Conservation (phyloP, 1,140 invertebrate genomes). For the Nephila pilipes region DNA sequence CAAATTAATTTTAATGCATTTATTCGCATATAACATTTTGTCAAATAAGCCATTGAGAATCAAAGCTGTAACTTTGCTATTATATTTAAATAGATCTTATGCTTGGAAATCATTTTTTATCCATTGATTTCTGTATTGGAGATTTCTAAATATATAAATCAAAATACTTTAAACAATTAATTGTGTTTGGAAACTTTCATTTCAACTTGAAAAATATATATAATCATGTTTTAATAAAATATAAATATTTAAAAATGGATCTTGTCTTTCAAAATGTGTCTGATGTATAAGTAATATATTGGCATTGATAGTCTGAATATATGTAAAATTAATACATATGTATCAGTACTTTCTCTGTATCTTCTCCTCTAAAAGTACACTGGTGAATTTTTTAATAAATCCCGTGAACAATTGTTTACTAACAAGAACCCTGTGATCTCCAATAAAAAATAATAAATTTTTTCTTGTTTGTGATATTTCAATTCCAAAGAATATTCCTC, state of each 20-base stretch:
- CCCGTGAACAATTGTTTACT: not conserved
- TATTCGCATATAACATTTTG: too few species aligned
- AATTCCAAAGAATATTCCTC: conserved; percentile 55
- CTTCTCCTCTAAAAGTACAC: not conserved
- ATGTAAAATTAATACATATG: not conserved
- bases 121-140: not conserved
- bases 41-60: too few species aligned
- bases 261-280: conserved; percentile 33
- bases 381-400: conserved; percentile 42
- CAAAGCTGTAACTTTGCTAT: too few species aligned
- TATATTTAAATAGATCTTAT: too few species aligned
- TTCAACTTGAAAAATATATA: not conserved
- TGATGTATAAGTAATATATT: not conserved
- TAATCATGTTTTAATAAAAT: not conserved
- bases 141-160: not conserved
- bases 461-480: conserved; percentile 49
- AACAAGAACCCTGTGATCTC: conserved; percentile 50
- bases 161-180: not conserved
- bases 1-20: too few species aligned
- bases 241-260: not conserved
- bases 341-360: not conserved
- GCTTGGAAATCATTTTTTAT: too few species aligned
- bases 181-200: conserved; percentile 34
- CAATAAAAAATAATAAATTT: not conserved
- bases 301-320: not conserved